A percentile compares a stretch with the other conserved stretches of the same genome.
Evolutionary conservation across 2,113 vertebrate genomes (phyloP).

Genomic region (Uropsilus gracilis): DNA sequence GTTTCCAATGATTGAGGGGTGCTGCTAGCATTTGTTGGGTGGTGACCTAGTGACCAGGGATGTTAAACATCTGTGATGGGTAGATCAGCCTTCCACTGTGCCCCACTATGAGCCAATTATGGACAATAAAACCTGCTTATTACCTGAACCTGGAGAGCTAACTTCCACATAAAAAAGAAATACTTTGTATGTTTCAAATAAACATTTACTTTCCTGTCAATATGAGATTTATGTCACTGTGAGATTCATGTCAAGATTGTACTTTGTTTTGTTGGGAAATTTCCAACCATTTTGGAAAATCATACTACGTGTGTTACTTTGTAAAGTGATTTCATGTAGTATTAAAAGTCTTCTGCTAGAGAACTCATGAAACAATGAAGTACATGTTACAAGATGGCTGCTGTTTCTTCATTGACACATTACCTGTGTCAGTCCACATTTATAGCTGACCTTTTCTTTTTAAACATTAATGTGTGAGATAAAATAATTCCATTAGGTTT

Average conservation of each 20-base stretch:
- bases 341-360: not conserved
- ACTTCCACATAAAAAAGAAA: not conserved
- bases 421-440: not conserved
- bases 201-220: not conserved
- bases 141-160: not conserved
- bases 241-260: not conserved
- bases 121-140: not conserved
- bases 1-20: not conserved
- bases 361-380: not conserved
- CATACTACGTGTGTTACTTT: not conserved
- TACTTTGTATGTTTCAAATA: not conserved
- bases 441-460: not conserved
- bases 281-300: not conserved
- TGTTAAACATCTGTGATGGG: not conserved
- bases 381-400: not conserved
- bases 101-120: not conserved
- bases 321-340: not conserved
- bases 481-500: not conserved
- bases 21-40: not conserved
- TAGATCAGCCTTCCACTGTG: not conserved
- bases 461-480: not conserved
- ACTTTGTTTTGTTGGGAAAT: slow-evolving; percentile 36
- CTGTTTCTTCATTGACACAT: not conserved
- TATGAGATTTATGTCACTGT: too few species aligned
- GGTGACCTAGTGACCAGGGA: not conserved